Evolutionary conservation across 1,140 invertebrate species (phyloP).

Genomic region (Euschistus heros): DNA sequence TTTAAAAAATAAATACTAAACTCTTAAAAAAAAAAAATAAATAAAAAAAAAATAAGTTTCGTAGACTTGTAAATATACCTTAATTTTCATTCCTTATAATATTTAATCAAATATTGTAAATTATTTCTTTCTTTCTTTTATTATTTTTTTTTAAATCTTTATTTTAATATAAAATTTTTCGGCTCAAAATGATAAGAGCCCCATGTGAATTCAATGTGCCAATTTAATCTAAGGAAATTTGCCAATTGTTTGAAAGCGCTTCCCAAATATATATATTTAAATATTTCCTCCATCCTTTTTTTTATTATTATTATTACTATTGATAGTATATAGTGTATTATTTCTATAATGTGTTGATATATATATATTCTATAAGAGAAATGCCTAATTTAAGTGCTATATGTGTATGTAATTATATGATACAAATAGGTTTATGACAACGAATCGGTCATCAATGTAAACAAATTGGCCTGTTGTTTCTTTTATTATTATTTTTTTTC

Average conservation of each 20-base stretch:
- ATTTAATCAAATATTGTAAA: slow-evolving; percentile 10
- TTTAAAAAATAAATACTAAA: too few species aligned
- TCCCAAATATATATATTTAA: slow-evolving; percentile 20
- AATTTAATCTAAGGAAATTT: slow-evolving; percentile 17
- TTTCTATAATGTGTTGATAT: slow-evolving; percentile 25
- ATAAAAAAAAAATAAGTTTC: neutral
- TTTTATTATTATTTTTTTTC: neutral
- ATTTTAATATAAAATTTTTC: slow-evolving; percentile 6
- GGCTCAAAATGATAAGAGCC: neutral
- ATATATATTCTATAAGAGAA: slow-evolving; percentile 25
- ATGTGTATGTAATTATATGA: slow-evolving; percentile 23
- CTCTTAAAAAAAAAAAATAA: too few species aligned
- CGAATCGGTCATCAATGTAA: slow-evolving; percentile 17
- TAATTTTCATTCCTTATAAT: slow-evolving; percentile 21
- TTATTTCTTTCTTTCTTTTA: neutral
- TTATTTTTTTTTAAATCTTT: slow-evolving; percentile 9
- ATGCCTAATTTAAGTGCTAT: slow-evolving; percentile 24
- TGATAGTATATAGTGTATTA: slow-evolving; percentile 20
- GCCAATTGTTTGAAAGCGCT: slow-evolving; percentile 21
- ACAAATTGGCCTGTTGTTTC: slow-evolving; percentile 7
- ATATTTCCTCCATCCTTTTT: slow-evolving; percentile 21
- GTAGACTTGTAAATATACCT: slow-evolving; percentile 16
- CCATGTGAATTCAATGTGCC: slow-evolving; percentile 24
- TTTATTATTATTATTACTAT: slow-evolving; percentile 19
- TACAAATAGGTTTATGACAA: slow-evolving; percentile 24